phyloP scores from a whole-genome alignment of 2,797 vertebrate species.

The Takifugu rubripes region DNA sequence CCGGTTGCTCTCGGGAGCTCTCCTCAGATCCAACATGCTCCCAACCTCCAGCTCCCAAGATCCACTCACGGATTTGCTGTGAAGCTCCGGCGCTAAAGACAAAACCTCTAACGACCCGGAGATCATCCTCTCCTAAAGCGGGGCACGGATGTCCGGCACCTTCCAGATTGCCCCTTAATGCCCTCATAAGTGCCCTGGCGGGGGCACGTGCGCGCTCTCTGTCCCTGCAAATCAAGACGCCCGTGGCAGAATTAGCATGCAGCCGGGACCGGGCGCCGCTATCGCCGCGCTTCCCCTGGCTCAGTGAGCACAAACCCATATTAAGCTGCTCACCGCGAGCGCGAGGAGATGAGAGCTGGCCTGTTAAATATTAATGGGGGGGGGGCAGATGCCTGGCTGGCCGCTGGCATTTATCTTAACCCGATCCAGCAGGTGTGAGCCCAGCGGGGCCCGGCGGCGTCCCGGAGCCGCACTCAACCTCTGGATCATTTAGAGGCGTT shows the following conservation, averaged over 20 bases:
- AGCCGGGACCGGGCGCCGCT: conserved; percentile 27
- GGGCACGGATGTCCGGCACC: not conserved
- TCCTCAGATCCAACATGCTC: not conserved
- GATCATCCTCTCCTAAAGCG: conserved; percentile 21
- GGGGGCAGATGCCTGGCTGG: conserved; percentile 58
- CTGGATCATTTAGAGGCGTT: conserved; percentile 71
- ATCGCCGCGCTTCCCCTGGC: conserved; percentile 56
- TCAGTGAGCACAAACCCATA: conserved; percentile 68
- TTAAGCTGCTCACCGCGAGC: conserved; percentile 56
- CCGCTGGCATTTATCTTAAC: conserved; percentile 73
- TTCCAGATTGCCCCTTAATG: conserved; percentile 27
- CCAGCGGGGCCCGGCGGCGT: conserved; percentile 55
- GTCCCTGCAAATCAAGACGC: too few species aligned
- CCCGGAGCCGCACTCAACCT: conserved; percentile 62
- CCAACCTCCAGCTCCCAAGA: conserved; percentile 30
- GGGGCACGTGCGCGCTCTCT: conserved; percentile 12
- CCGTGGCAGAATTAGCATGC: conserved; percentile 47
- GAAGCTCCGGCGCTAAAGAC: conserved; percentile 14
- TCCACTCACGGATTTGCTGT: not conserved
- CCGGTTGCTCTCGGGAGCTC: conserved; percentile 17
- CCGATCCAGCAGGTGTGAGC: conserved; percentile 62
- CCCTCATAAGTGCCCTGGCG: conserved; percentile 24
- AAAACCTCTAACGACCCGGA: conserved; percentile 3
- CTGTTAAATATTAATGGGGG: conserved; percentile 75
- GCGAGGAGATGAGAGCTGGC: conserved; percentile 62